Evolutionary conservation across 2,797 vertebrate species (phyloP).

Genomic region (Dipus sagitta): DNA sequence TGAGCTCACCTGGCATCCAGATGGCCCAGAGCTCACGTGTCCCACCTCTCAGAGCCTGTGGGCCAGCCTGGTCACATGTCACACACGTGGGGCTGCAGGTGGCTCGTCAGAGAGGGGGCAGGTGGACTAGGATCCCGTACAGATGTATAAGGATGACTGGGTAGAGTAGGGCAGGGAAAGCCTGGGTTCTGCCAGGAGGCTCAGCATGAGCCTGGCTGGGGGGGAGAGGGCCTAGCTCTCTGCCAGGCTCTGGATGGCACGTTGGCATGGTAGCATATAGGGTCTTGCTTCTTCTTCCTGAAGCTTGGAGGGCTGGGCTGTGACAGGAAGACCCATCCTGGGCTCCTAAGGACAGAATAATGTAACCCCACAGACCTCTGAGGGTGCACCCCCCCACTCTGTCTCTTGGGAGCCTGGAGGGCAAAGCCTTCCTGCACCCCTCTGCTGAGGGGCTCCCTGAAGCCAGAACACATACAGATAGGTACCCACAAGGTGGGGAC

Average conservation of each 20-base stretch:
- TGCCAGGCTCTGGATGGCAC: background rate
- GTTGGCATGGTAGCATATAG: rapidly evolving
- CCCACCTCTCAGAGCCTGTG: background rate
- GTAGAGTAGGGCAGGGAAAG: background rate
- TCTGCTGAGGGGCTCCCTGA: background rate
- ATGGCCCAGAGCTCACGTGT: background rate
- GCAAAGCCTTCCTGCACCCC: background rate
- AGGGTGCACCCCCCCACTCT: background rate
- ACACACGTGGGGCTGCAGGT: background rate
- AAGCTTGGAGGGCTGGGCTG: background rate
- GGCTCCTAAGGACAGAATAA: background rate
- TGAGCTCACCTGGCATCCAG: background rate
- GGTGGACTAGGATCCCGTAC: background rate
- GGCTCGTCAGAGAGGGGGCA: background rate
- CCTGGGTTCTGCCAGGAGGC: background rate
- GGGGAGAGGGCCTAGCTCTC: background rate
- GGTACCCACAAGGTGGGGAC: background rate
- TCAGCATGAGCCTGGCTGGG: background rate
- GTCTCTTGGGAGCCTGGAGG: background rate
- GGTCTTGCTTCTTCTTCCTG: background rate
- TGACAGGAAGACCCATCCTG: background rate
- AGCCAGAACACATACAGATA: background rate
- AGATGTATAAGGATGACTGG: background rate
- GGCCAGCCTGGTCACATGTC: background rate
- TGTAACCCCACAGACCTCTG: background rate